Evolutionary conservation across 2,797 vertebrate species (phyloP), one percentile per base, ranked within the genome.

Genomic region (Clarias laeviceps): DNA sequence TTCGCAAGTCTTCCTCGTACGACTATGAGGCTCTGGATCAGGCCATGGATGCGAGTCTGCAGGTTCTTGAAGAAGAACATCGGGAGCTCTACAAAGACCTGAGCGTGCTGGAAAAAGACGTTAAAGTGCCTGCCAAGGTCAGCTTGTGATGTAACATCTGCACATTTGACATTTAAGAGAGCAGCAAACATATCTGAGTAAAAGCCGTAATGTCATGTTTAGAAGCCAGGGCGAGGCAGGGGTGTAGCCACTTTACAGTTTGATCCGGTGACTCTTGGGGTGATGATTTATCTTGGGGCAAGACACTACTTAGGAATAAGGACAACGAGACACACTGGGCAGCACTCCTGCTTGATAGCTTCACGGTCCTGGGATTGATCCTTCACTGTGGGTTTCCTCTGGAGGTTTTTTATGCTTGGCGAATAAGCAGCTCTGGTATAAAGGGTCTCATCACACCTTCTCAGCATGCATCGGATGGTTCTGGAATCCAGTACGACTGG

Each of bases 21-120:
- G 98, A 99, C 94, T 99, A 99, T 1, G 97, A 99, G 64, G 98
- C 98, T 68, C 93, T 99, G 77, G 98, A 99, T 93, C 97, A 99
- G 94, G 98, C 98, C 82, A 99, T 99, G 98, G 96, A 97, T 12
- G 98, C 98, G 72, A 99, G 98, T 91, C 96, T 99, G 66, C 97
- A 99, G 83, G 97, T 97, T 50, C 93, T 99, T 40, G 93, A 95
- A 74, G 94, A 96, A 0, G 93, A 97, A 56, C 94, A 96, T 65
- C 92, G 90, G 84, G 92, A 95, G 59, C 96, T 98, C 82, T 99
- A 99, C 93, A 97, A 92, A 88, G 97, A 99, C 89, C 95, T 99
- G 45, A 97, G 97, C 74, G 93, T 99, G 73, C 88, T 99, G 29
- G 95, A 97, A 83, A 98, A 99, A 84, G 98, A 99, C 85, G 92